Evolutionary conservation across 2,113 vertebrate genomes (phyloP).

Genomic region (Prietella phreatophila): DNA sequence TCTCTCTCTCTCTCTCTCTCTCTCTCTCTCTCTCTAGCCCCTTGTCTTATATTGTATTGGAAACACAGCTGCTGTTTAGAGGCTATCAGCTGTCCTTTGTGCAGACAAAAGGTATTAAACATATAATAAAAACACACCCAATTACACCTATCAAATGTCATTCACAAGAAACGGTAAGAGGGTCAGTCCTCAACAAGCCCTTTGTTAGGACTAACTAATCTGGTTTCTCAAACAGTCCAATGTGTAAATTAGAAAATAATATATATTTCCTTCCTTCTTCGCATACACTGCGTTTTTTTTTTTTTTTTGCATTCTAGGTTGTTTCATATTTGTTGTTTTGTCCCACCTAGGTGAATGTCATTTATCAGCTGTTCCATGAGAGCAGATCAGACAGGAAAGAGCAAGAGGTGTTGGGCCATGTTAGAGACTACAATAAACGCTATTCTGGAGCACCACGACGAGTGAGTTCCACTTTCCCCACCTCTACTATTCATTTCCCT

Average conservation of each 20-base stretch:
- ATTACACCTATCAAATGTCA: neutral
- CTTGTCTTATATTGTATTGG: conserved; percentile 81
- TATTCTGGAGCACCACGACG: conserved; percentile 77
- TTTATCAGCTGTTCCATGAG: conserved; percentile 68
- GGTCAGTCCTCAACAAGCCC: neutral
- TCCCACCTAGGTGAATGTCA: conserved; percentile 66
- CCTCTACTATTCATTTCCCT: neutral
- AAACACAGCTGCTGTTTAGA: conserved; percentile 79
- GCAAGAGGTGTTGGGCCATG: conserved; percentile 66
- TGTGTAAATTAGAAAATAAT: neutral
- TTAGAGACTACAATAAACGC: conserved; percentile 79
- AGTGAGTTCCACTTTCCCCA: conserved; percentile 60
- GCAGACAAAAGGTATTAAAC: conserved; percentile 78
- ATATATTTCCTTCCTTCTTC: neutral
- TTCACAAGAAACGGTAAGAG: neutral
- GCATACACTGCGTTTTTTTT: neutral
- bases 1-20: conserved; percentile 34
- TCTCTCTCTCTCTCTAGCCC: conserved; percentile 61
- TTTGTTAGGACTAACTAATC: neutral
- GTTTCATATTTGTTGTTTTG: neutral
- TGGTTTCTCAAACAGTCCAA: neutral
- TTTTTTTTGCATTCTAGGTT: neutral
- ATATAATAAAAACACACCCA: neutral
- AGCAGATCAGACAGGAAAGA: conserved; percentile 64
- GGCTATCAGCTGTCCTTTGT: conserved; percentile 80